Evolutionary conservation across 2,888 invertebrate species (phyloP), one percentile per base, ranked within the genome.

Genomic region (Zygogramma bicolorata): DNA sequence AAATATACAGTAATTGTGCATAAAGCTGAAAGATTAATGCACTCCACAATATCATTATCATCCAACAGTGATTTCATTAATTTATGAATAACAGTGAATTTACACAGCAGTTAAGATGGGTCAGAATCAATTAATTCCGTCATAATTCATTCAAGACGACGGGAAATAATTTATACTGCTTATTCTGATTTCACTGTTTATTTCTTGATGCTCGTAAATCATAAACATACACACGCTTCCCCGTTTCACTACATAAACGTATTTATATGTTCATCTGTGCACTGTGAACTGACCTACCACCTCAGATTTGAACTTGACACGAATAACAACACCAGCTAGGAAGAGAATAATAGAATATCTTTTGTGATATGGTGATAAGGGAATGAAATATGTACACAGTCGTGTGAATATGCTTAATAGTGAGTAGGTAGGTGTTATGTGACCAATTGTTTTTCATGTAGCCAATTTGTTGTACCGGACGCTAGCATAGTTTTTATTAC

Each of bases 181-280:
- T 53, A 27, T 53, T 53, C 53, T 25, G 10, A 53, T 53, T 53
- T 53, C 53, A 27, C 25, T 53, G 53, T 53, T 53, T 53, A 53
- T 53, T 53, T 53, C 46, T 53, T 53, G 53, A 13, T 53, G 13
- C 27, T 53, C 53, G 15, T 53, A 53, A 53, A 53, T 53, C 27
- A 53, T 22, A 2, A 53, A 53, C 53, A 53, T 15, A 2, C 22
- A 53, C 53, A 53, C 25, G 53, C 25, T 53, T 7, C n/a, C 15
- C 53, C 27, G 27, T 53, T 53, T 25, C 27, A n/a, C n/a, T 53
- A 10, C 22, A 53, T 53, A 25, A 53, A 53, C 53, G 27, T n/a
- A 27, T 25, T 46, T 20, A 46, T 20, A 46, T 46, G 20, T 46
- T 46, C 20, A 46, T 46, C 15, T 18, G 2, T 13, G 22, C 27